Base-by-base conservation (phyloP, 2,888 invertebrate genomes). In the Hypselothyrea guttata region DNA sequence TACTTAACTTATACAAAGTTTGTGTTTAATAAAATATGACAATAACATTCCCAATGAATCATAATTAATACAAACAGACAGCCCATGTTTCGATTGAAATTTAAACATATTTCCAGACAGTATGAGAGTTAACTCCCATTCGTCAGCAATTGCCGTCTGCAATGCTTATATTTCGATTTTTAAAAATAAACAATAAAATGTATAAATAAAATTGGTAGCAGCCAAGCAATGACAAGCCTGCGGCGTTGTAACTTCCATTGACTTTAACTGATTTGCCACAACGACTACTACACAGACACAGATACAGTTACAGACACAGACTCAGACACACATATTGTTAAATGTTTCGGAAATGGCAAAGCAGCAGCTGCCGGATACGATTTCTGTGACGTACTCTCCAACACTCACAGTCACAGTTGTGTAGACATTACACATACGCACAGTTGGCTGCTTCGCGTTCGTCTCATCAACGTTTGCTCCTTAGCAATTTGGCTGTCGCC, bases 271-370 rank as follows among this genome's bases (percentile, higher is more conserved):
- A 84, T 82, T 84, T 82, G 49, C 71, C 41, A 60, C 53, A 59
- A 67, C 22, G 72, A 77, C 62, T 69, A 44, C 60, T 57, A 41
- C 18, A 40, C 30, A 42, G 30, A 59, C 18, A 44, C 33, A 41
- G 16, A 38, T 11, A 30, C 38, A 22, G 1, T 16, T 12, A 27
- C 8, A 13, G 18, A 7, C 9, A 30, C 30, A 38, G 30, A 38
- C 13, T 40, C 28, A 15, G 18, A 31, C 41, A 48, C 13, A 42
- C n/a, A 22, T 28, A 38, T 22, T 49, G 64, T 67, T 73, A 85
- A 83, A 79, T 83, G 85, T 85, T 81, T 81, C 85, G 85, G 85
- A 85, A 85, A 67, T 73, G 54, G 86, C 71, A 76, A 51, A 59
- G 68, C 76, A 75, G 62, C 84, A 61, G 74, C 35, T 63, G 61